These are phyloP conservation scores for Sturnus vulgaris DNA, from an alignment of 2,113 vertebrate genomes.

Conservation along the genomic window DNA sequence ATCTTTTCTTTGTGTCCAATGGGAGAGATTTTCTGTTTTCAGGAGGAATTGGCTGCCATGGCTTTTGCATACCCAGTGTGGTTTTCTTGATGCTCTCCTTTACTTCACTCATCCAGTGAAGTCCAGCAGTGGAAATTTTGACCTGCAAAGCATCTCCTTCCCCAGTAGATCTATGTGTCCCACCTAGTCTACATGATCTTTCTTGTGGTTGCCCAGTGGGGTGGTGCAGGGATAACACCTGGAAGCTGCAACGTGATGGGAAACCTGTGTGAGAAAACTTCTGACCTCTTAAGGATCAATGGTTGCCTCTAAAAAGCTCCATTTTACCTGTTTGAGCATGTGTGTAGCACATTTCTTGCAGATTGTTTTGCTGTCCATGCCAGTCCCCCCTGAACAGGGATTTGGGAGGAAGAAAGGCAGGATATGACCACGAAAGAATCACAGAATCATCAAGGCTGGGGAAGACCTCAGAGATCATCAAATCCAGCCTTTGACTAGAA, in stretches of 20 bases:
- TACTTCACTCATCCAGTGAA: not conserved
- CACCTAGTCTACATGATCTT: rapidly evolving
- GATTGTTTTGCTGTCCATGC: not conserved
- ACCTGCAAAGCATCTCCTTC: not conserved
- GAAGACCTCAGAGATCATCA: not conserved
- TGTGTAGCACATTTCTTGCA: not conserved
- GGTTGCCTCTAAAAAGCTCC: not conserved
- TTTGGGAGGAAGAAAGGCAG: not conserved
- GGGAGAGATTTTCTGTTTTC: not conserved
- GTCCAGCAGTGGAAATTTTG: not conserved
- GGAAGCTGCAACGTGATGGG: not conserved
- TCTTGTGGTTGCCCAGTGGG: not conserved
- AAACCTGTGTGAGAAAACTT: not conserved
- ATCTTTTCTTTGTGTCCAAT: not conserved
- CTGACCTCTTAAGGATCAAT: not conserved
- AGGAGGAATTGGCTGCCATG: not conserved
- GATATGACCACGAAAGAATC: not conserved
- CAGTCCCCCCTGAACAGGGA: not conserved
- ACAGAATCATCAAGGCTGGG: not conserved
- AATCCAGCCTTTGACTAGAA: not conserved
- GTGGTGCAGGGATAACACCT: not conserved
- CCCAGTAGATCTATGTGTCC: rapidly evolving
- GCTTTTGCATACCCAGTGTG: not conserved
- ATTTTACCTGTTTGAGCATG: not conserved
- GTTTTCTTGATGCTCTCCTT: not conserved